Evolutionary conservation across 2,797 vertebrate species (phyloP).

Genomic region (Forpus xanthops): DNA sequence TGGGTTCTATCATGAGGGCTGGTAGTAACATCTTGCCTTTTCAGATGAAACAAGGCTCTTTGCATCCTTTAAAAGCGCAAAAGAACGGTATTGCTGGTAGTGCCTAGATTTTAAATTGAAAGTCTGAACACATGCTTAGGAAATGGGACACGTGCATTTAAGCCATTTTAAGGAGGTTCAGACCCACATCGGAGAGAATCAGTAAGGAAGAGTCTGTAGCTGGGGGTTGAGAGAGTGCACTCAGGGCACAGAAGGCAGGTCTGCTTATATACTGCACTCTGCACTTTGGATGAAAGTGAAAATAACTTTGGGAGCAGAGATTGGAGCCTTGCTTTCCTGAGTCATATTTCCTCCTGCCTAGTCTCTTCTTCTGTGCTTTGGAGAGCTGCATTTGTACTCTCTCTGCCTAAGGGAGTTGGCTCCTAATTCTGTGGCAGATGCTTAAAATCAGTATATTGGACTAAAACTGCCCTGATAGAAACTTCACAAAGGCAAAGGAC

Average conservation of each 20-base stretch:
- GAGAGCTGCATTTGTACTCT: not conserved
- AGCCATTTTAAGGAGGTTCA: not conserved
- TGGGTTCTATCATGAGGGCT: not conserved
- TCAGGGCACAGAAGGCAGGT: not conserved
- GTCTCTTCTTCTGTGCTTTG: not conserved
- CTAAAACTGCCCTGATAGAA: not conserved
- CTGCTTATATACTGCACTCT: not conserved
- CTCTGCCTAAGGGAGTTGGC: not conserved
- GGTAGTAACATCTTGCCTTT: not conserved
- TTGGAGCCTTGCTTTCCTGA: not conserved
- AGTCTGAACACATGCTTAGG: not conserved
- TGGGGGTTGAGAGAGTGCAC: not conserved
- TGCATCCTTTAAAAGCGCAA: not conserved
- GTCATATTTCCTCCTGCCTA: not conserved
- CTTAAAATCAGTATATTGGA: not conserved
- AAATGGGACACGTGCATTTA: not conserved
- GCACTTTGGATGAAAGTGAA: not conserved
- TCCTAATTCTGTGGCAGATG: not conserved
- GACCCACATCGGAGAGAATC: slow-evolving; percentile 10
- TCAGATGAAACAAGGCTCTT: not conserved
- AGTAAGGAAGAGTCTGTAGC: not conserved
- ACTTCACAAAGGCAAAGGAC: not conserved
- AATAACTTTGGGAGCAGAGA: not conserved
- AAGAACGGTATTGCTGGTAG: not conserved
- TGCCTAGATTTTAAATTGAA: not conserved